Base-by-base conservation (phyloP, 1,140 invertebrate genomes). In the Agraylea sexmaculata region DNA sequence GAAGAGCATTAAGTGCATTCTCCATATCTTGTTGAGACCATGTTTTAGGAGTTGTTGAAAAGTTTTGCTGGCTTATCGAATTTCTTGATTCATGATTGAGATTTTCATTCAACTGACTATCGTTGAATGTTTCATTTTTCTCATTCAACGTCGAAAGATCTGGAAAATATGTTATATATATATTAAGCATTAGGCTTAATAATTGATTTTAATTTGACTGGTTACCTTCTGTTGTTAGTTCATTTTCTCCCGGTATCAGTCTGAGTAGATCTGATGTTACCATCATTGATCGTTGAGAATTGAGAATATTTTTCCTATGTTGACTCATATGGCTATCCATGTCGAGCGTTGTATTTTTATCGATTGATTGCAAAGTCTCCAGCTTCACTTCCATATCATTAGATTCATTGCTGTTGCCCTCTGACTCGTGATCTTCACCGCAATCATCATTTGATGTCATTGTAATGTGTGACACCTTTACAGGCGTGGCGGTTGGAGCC, bases 21-120 rank as follows among this genome's bases (percentile, higher is more conserved):
- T 88, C 84, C 85, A 89, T 88, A 62, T 88, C 84, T 51, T 82
- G 78, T 57, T 84, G 82, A 8, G 83, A 85, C 84, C 84, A 90
- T 22, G 78, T 80, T 60, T 88, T 88, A 4, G 80, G 77, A 43
- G 71, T 72, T 47, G 65, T 66, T 3, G 70, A 56, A 32, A 68
- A 20, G 8, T 20, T 33, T 11, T 40, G 31, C 11, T 40, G 42
- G 22, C 33, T 38, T 1, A 21, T 36, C 25, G 20, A 36, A 25
- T 27, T 40, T n/a, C 21, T 43, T 12, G 23, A 27, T 31, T n/a
- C n/a, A n/a, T n/a, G n/a, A n/a, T 10, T 39, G 45, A 17, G 29
- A 22, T 22, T 42, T 36, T 7, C 40, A 40, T 22, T 50, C 50
- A 2, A 47, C 47, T 6, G 42, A 44, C 27, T 40, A 16, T 47